Conservation (phyloP, 2,797 vertebrate species). For the Trichosurus vulpecula region DNA sequence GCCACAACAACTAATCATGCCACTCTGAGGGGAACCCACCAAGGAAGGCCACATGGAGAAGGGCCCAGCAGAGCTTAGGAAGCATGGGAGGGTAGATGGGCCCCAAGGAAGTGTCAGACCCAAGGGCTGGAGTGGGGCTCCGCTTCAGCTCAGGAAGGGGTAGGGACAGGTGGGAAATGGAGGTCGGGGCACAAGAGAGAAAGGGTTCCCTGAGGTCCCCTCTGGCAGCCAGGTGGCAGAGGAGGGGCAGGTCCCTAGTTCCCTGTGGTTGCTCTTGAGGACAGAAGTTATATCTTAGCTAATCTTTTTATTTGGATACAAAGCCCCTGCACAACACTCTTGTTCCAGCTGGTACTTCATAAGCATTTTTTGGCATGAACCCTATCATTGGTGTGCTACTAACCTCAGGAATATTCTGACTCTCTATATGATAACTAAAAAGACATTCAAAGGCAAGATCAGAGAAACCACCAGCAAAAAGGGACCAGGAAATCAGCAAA, state of each 20-base stretch:
- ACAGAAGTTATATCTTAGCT: neutral
- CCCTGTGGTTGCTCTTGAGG: neutral
- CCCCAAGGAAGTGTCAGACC: neutral
- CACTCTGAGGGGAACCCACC: neutral
- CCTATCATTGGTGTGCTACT: neutral
- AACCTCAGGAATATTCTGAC: neutral
- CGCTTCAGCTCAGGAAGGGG: neutral
- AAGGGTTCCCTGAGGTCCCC: neutral
- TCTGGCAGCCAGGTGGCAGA: neutral
- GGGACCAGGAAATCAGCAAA: neutral
- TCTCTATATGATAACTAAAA: neutral
- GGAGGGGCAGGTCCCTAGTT: neutral
- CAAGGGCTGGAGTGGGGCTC: neutral
- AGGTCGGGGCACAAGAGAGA: neutral
- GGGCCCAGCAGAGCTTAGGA: neutral
- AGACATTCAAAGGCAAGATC: neutral
- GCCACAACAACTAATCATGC: neutral
- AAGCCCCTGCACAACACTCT: neutral
- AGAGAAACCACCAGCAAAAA: conserved; percentile 45
- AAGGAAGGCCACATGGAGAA: neutral
- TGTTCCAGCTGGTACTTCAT: neutral
- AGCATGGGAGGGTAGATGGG: neutral
- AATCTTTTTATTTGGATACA: neutral
- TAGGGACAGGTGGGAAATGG: neutral
- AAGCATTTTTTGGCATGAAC: neutral